phyloP scores from a whole-genome alignment of 2,797 vertebrate species.

The Pitangus sulphuratus region DNA sequence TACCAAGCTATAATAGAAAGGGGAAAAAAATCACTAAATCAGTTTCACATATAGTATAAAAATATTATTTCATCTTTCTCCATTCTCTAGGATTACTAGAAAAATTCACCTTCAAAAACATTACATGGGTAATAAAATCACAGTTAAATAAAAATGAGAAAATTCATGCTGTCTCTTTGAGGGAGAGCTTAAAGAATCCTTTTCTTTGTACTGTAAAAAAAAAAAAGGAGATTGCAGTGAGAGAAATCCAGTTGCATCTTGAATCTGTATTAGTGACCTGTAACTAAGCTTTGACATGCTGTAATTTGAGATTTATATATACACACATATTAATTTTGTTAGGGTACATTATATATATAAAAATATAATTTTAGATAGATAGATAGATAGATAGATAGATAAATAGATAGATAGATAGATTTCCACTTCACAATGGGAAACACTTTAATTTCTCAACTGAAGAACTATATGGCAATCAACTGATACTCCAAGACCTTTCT shows the following conservation, averaged over 20 bases:
- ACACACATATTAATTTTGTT: background rate
- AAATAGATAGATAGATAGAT: background rate
- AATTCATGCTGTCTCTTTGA: background rate
- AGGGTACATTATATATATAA: background rate
- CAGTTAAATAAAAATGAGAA: slow-evolving; percentile 30
- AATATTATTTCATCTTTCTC: slow-evolving; percentile 40
- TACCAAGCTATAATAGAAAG: background rate
- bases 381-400: too few species aligned
- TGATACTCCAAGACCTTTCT: background rate
- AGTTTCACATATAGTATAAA: slow-evolving; percentile 33
- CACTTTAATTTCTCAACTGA: background rate
- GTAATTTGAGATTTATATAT: slow-evolving; percentile 14
- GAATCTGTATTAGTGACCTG: background rate
- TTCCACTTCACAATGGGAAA: slow-evolving; percentile 35
- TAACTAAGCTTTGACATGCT: slow-evolving; percentile 34
- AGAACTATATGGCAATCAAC: background rate
- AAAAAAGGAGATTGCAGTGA: background rate
- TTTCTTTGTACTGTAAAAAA: slow-evolving; percentile 19
- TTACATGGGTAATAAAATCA: background rate
- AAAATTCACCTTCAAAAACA: background rate
- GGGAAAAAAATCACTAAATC: background rate
- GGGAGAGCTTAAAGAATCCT: background rate
- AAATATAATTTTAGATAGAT: too few species aligned
- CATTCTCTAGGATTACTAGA: background rate
- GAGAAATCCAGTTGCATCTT: slow-evolving; percentile 20